A percentile compares a stretch with the other conserved stretches of the same genome.
phyloP scores from a whole-genome alignment of 2,797 vertebrate genomes.

The Natrix natrix region DNA sequence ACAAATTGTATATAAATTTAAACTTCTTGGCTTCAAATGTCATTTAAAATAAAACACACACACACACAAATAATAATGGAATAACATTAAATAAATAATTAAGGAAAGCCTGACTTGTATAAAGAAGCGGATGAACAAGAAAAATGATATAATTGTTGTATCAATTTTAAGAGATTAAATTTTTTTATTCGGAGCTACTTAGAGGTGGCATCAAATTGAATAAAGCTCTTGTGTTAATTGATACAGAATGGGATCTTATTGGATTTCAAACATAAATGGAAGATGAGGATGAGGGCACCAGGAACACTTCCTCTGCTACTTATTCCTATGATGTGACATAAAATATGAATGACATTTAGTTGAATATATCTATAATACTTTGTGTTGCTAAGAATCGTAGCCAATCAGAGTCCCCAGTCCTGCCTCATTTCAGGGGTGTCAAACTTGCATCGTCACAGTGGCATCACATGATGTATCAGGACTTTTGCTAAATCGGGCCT shows the following conservation, averaged over 20 bases:
- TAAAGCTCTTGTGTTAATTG: not conserved
- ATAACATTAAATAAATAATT: not conserved
- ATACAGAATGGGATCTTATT: not conserved
- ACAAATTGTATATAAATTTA: not conserved
- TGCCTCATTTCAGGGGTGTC: not conserved
- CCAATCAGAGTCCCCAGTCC: not conserved
- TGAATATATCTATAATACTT: not conserved
- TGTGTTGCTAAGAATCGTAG: not conserved
- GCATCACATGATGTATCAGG: no score
- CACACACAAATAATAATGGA: not conserved
- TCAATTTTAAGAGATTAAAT: not conserved
- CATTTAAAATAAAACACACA: not conserved
- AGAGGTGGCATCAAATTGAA: not conserved
- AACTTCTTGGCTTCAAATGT: not conserved
- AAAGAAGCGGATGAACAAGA: not conserved
- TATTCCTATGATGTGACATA: not conserved
- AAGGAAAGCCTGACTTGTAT: not conserved
- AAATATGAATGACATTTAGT: not conserved
- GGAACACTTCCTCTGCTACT: not conserved
- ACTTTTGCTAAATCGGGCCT: no score
- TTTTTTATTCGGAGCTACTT: not conserved
- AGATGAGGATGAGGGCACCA: not conserved
- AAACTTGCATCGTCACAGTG: no score
- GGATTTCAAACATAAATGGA: not conserved
- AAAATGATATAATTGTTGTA: not conserved